These are phyloP conservation scores for Aphelocoma californica DNA, from an alignment of 2,797 vertebrate species.

Conservation along the genomic window DNA sequence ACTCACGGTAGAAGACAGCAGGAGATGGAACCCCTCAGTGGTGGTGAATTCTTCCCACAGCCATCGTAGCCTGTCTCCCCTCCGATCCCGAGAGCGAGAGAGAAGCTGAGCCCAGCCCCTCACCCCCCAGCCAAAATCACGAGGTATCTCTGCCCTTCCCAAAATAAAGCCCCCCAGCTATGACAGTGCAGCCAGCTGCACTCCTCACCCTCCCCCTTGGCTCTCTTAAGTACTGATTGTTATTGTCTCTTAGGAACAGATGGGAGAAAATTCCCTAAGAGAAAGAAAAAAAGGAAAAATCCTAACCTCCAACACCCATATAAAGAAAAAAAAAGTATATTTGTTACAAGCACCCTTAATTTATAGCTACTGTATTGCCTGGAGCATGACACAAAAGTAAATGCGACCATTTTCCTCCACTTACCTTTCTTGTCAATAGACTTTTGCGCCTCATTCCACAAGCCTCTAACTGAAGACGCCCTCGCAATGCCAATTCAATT, in stretches of 20 bases:
- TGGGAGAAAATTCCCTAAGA: not conserved
- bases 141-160: not conserved
- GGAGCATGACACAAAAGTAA: not conserved
- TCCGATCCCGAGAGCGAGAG: no score
- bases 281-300: not conserved
- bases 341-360: not conserved
- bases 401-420: not conserved
- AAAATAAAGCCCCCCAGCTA: not conserved
- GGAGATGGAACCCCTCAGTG: no score
- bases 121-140: no score
- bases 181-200: no score
- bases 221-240: not conserved
- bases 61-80: no score
- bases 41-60: no score
- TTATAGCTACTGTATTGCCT: not conserved
- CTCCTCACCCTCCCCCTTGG: not conserved
- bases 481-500: constrained; percentile 90
- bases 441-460: constrained; percentile 95
- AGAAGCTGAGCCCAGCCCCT: no score
- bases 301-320: not conserved
- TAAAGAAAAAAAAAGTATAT: not conserved
- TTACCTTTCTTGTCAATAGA: constrained; percentile 91
- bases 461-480: constrained; percentile 89
- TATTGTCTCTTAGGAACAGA: not conserved
- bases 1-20: no score